Conservation (phyloP, 2,113 vertebrate genomes). For the Lophura nycthemera region DNA sequence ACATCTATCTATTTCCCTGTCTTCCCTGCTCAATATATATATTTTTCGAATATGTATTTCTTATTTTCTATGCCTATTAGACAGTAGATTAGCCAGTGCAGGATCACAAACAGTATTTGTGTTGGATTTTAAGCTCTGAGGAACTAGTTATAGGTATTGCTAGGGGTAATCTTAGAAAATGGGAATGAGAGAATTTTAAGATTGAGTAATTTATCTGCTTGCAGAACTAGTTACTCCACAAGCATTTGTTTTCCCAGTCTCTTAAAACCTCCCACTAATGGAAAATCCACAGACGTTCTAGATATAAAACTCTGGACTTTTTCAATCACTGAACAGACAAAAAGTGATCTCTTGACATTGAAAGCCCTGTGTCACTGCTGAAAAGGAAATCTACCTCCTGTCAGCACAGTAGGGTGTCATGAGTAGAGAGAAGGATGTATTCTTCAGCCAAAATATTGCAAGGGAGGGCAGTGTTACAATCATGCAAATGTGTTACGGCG, state of each 20-base stretch:
- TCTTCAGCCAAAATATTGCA: not conserved
- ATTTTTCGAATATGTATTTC: not conserved
- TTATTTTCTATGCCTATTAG: not conserved
- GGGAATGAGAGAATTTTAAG: not conserved
- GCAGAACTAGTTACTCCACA: not conserved
- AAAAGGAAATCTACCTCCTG: not conserved
- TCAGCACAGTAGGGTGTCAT: too few species aligned
- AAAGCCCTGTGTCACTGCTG: not conserved
- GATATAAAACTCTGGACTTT: rapidly evolving
- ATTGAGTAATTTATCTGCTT: not conserved
- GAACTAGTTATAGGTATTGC: not conserved
- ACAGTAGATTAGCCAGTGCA: not conserved
- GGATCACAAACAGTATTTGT: not conserved
- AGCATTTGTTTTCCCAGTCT: not conserved
- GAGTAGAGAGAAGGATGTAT: not conserved
- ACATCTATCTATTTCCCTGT: too few species aligned
- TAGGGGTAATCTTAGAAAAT: not conserved
- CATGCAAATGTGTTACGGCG: rapidly evolving
- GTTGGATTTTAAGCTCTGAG: not conserved
- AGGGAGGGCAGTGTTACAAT: not conserved
- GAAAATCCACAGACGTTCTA: not conserved
- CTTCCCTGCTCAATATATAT: not conserved
- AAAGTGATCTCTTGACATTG: not conserved
- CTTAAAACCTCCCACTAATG: not conserved
- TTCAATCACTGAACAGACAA: not conserved